Base-by-base conservation (phyloP, 2,797 vertebrate genomes). In the Danio jaintianensis region DNA sequence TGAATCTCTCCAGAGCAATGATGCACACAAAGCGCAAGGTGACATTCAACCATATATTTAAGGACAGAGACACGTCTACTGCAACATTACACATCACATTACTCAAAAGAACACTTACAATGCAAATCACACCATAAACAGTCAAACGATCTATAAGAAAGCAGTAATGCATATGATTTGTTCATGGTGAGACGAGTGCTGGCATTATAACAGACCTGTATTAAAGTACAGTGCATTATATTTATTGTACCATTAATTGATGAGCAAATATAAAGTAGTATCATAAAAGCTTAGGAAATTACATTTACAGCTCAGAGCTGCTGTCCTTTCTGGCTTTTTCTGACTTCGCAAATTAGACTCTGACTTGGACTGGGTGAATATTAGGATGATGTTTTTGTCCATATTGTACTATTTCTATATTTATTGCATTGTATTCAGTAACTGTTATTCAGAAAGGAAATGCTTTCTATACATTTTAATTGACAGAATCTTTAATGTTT, bases 71-170 rank as follows among this genome's bases (percentile, higher is more conserved):
- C 18, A 36, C 11, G 10, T 53, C 48, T 20, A 13, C 1, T 3
- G 5, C 48, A 69, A 52, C 22, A 38, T 38, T 4, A 38, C 47
- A 69, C 1, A 69, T 18, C 47, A 69, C 1, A 69, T 18, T 38
- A 69, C 29, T 69, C 48, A 70, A 69, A 52, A 52, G 67, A 69
- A 70, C 67, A 53, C 67, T 9, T n/a, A 22, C 16, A 7, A 38
- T 10, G 18, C 48, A 70, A 40, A 40, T 8, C 18, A 53, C 16
- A 53, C 10, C 15, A 13, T 66, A 52, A 50, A 40, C 47, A 4
- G 5, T 40, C 11, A 69, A 69, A 38, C 29, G 38, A 52, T 40
- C 52, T 2, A 0, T 18, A 53, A 69, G 4, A 40, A 69, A 18
- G 16, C 15, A 38, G 45, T 48, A 61, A 38, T 61, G 29, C 58